Conservation (phyloP, 2,113 vertebrate species). For the Grallaria varia region DNA sequence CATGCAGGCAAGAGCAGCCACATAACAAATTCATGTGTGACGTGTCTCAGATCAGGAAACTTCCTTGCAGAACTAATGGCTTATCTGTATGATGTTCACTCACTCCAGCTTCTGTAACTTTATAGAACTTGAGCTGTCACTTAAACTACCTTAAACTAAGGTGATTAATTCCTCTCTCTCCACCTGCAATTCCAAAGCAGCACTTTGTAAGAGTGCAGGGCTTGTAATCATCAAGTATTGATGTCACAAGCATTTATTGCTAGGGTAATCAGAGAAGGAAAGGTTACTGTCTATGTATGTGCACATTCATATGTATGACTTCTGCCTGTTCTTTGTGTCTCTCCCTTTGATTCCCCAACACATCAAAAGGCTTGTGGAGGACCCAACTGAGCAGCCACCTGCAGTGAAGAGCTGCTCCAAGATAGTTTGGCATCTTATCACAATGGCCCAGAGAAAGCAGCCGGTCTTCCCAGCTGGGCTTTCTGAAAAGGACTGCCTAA, state of each 20-base stretch:
- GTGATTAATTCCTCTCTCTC: not conserved
- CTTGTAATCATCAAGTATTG: conserved; percentile 48
- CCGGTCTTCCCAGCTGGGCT: conserved; percentile 1
- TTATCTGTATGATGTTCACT: not conserved
- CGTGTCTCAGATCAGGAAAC: accelerated
- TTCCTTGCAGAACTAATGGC: not conserved
- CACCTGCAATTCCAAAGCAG: not conserved
- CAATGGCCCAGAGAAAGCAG: conserved; percentile 22
- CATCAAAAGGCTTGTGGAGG: not conserved
- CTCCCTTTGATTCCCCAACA: not conserved
- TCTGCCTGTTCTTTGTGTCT: not conserved
- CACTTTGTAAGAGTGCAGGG: not conserved
- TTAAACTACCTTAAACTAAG: not conserved
- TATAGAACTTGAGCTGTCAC: not conserved
- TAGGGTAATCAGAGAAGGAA: conserved; percentile 40
- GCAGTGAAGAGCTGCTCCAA: accelerated
- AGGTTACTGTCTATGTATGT: conserved; percentile 41
- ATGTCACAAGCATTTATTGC: conserved; percentile 53
- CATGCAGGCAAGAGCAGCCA: not conserved
- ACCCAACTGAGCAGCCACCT: not conserved
- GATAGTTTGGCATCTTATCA: not conserved
- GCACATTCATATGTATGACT: conserved; percentile 46
- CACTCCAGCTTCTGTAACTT: not conserved
- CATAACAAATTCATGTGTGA: not conserved
- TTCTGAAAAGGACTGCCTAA: not conserved